phyloP scores from a whole-genome alignment of 1,140 invertebrate genomes.

The Aphelinus atriplicis region DNA sequence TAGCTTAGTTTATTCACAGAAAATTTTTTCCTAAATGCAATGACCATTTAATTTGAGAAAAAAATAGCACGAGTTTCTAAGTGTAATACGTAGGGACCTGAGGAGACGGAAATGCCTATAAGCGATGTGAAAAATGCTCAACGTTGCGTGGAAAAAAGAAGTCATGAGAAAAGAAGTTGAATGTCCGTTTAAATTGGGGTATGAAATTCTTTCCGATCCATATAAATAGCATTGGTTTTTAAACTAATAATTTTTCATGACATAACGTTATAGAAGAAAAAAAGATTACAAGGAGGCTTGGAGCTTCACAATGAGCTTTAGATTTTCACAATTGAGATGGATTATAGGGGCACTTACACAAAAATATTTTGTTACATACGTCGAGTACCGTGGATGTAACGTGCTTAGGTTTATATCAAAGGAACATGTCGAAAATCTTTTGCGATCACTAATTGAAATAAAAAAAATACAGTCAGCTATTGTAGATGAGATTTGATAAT shows the following conservation, averaged over 20 bases:
- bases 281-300: conserved; percentile 13
- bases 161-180: conserved; percentile 3
- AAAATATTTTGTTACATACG: conserved; percentile 31
- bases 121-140: conserved; percentile 5
- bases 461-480: too few relatives aligned
- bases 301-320: conserved; percentile 18
- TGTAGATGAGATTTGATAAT: conserved; percentile 1
- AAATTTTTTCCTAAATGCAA: conserved; percentile 9
- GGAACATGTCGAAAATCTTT: too few relatives aligned
- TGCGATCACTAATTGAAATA: too few relatives aligned
- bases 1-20: conserved; percentile 18
- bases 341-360: conserved; percentile 6
- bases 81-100: conserved; percentile 33
- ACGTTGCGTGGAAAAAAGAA: conserved; percentile 20
- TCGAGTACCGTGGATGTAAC: conserved; percentile 16
- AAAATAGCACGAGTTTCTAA: conserved; percentile 5
- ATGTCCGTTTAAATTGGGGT: neutral
- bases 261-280: neutral
- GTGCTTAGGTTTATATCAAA: neutral
- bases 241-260: conserved; percentile 12
- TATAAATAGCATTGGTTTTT: conserved; percentile 1
- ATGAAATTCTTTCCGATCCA: neutral
- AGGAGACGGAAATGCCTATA: conserved; percentile 17
- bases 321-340: conserved; percentile 23
- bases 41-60: conserved; percentile 6